phyloP scores from a whole-genome alignment of 2,797 vertebrate species.

The Serranus cabrilla region DNA sequence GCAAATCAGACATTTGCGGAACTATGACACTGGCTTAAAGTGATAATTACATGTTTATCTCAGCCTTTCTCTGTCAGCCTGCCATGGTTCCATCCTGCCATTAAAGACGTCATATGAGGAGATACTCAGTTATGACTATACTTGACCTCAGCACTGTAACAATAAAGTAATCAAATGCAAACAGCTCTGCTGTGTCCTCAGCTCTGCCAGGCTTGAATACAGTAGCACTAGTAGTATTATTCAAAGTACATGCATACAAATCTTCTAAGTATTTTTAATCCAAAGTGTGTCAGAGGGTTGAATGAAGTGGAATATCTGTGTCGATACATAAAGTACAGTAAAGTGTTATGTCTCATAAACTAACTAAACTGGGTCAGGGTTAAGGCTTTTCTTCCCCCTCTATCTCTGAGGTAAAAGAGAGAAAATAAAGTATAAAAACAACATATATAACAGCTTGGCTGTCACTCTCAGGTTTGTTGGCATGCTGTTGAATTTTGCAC shows the following conservation, averaged over 20 bases:
- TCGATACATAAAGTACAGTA: neutral
- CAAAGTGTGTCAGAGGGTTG: neutral
- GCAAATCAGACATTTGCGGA: neutral
- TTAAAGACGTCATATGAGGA: neutral
- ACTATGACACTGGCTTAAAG: neutral
- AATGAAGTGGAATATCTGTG: neutral
- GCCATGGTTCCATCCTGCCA: neutral
- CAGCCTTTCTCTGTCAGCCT: neutral
- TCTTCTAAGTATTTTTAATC: too few species aligned
- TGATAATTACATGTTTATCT: neutral
- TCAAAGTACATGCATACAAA: too few species aligned
- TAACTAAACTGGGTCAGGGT: neutral
- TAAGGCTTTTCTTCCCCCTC: neutral
- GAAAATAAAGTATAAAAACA: constrained; percentile 21
- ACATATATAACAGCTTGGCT: constrained; percentile 16
- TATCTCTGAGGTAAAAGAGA: neutral
- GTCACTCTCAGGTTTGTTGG: constrained; percentile 28
- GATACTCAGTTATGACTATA: neutral
- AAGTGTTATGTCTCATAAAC: neutral
- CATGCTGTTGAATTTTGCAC: constrained; percentile 62
- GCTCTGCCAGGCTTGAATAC: neutral
- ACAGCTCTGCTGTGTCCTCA: neutral
- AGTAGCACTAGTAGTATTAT: too few species aligned
- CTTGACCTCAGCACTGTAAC: neutral
- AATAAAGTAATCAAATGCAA: neutral